Conservation (phyloP, 37 sponge, comb jelly and placozoan species). For the Agelas oroides region DNA sequence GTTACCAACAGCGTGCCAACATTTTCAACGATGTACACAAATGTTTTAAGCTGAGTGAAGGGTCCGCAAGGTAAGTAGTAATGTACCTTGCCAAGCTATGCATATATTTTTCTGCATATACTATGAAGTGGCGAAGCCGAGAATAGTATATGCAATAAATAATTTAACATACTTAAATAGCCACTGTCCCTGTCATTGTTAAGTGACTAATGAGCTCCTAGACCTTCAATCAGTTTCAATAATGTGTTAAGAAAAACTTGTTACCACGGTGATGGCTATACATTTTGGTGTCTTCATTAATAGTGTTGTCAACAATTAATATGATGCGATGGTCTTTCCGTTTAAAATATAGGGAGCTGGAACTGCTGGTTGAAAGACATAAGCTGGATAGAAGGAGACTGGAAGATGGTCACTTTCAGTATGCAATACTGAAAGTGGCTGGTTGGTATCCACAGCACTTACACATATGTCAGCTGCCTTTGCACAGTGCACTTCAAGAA, state of each 20-base stretch:
- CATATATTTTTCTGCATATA: neutral
- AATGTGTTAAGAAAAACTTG: too few relatives aligned
- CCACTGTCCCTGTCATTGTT: too few relatives aligned
- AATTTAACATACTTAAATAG: too few relatives aligned
- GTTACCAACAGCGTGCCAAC: conserved; percentile 51
- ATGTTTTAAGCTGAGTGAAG: neutral
- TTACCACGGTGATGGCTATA: too few relatives aligned
- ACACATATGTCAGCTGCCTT: neutral
- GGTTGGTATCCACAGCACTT: conserved; percentile 33
- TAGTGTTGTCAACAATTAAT: too few relatives aligned
- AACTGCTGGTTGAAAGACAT: neutral
- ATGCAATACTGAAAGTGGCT: conserved; percentile 30
- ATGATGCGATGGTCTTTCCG: neutral
- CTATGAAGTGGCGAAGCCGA: neutral
- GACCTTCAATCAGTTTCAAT: too few relatives aligned
- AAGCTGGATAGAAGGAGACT: conserved; percentile 41
- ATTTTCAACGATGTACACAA: conserved; percentile 46
- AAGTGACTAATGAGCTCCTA: too few relatives aligned
- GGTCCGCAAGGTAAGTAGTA: neutral
- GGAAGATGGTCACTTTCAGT: conserved; percentile 36
- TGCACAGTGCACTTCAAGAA: neutral
- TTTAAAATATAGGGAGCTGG: neutral
- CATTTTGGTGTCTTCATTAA: too few relatives aligned
- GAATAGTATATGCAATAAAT: neutral
- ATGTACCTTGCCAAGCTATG: neutral